Conservation (phyloP, 2,888 invertebrate genomes). For the Hoplodrina ambigua region DNA sequence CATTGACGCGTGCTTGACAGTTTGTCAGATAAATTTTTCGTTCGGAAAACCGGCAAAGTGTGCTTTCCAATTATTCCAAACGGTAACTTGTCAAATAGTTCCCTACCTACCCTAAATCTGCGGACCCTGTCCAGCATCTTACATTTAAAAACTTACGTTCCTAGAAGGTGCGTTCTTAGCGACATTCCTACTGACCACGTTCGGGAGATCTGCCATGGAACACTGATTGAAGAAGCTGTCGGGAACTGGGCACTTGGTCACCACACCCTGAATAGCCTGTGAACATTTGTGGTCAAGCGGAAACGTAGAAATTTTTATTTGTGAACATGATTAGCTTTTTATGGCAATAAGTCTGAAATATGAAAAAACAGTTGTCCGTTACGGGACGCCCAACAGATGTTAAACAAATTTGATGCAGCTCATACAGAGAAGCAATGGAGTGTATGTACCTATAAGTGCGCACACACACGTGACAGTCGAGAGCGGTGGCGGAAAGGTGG, state of each 20-base stretch:
- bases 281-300: constrained; percentile 1
- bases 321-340: no score
- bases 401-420: no score
- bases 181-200: constrained; percentile 83
- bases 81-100: constrained; percentile 10
- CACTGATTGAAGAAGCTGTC: constrained; percentile 79
- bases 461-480: no score
- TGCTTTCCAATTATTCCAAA: constrained; percentile 3
- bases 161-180: constrained; percentile 85
- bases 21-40: background rate
- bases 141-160: constrained; percentile 72
- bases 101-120: constrained; percentile 44
- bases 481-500: no score
- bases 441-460: no score
- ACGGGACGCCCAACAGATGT: no score
- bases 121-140: constrained; percentile 9
- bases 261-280: constrained; percentile 85
- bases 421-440: no score
- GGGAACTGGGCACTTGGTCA: constrained; percentile 74
- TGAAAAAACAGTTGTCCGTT: no score
- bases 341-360: no score
- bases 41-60: background rate
- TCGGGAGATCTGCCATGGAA: constrained; percentile 81
- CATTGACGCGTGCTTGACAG: no score
- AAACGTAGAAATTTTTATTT: no score